phyloP scores from a whole-genome alignment of 2,113 vertebrate genomes.

The Canis aureus region DNA sequence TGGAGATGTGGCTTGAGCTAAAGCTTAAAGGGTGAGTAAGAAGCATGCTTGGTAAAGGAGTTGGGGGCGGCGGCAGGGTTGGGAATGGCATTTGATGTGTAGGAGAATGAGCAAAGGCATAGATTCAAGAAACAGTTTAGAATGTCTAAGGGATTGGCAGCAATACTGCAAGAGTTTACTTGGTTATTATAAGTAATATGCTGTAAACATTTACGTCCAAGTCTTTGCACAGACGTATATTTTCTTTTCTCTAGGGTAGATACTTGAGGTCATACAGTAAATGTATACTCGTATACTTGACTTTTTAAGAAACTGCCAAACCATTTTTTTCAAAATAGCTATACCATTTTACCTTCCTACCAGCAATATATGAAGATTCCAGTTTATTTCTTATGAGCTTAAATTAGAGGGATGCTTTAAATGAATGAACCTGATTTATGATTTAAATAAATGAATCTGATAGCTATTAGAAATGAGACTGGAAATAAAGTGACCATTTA shows the following conservation, averaged over 20 bases:
- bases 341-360: background rate
- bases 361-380: background rate
- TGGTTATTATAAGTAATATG: background rate
- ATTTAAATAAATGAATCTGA: slow-evolving; percentile 23
- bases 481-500: background rate
- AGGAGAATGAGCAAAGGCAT: background rate
- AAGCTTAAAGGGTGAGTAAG: background rate
- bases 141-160: background rate
- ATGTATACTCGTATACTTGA: background rate
- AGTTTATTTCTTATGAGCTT: background rate
- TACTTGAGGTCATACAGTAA: background rate
- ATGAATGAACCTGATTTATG: background rate
- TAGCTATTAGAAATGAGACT: background rate
- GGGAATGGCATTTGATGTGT: background rate
- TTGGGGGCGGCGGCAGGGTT: accelerated
- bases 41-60: background rate
- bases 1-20: background rate
- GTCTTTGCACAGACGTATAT: background rate
- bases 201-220: background rate
- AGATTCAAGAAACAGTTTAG: background rate
- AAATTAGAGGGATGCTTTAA: background rate
- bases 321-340: background rate
- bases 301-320: slow-evolving; percentile 29
- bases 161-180: background rate
- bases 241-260: background rate